Conservation (phyloP, 1,140 invertebrate genomes). For the Paracyclopina nana region DNA sequence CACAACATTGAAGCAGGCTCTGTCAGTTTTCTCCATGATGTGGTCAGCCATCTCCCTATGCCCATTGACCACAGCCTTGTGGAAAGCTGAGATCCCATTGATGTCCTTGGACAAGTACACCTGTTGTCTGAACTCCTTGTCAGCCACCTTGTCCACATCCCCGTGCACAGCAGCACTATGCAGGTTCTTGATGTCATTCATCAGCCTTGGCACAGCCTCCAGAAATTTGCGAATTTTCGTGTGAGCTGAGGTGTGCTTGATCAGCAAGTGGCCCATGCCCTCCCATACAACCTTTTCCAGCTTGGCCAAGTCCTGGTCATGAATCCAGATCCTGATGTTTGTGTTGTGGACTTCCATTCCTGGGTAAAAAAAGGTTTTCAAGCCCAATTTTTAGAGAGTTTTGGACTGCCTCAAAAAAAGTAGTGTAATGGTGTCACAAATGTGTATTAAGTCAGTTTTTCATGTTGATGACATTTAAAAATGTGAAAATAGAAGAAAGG, state of each 20-base stretch:
- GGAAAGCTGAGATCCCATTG: slow-evolving; percentile 55
- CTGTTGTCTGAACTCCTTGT: slow-evolving; percentile 44
- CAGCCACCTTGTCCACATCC: slow-evolving; percentile 37
- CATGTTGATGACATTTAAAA: no score
- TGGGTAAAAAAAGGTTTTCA: no score
- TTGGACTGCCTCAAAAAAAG: no score
- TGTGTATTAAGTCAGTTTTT: no score
- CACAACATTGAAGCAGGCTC: slow-evolving; percentile 39
- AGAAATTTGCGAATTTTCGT: slow-evolving; percentile 53
- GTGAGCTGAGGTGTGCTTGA: slow-evolving; percentile 60
- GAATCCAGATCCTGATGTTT: slow-evolving; percentile 76
- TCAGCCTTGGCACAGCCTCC: slow-evolving; percentile 62
- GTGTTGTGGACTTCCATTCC: slow-evolving; percentile 26
- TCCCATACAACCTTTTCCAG: slow-evolving; percentile 67
- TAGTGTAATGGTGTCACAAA: no score
- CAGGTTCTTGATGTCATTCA: slow-evolving; percentile 60
- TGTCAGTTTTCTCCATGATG: slow-evolving; percentile 42
- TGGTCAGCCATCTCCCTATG: slow-evolving; percentile 46
- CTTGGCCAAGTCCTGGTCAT: slow-evolving; percentile 58
- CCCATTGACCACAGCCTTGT: slow-evolving; percentile 64
- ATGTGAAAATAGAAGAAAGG: no score
- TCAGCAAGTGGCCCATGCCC: slow-evolving; percentile 54
- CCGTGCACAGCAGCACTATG: slow-evolving; percentile 53
- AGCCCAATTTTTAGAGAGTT: no score
- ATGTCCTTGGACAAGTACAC: slow-evolving; percentile 52